Base-by-base conservation (phyloP, 2,113 vertebrate genomes). In the Vimba vimba region DNA sequence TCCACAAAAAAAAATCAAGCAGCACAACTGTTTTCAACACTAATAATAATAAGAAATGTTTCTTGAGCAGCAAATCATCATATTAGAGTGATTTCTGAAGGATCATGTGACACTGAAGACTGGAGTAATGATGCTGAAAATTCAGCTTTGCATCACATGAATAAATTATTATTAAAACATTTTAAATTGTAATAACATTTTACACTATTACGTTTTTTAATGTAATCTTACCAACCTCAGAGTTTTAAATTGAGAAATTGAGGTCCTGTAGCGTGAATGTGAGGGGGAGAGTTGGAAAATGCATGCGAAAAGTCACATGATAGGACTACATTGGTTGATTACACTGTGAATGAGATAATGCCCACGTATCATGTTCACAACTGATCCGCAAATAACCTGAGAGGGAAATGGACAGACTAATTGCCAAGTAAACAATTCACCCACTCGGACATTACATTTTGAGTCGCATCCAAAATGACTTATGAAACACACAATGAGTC, bases 261-360 rank as follows among this genome's bases (percentile, higher is more conserved):
- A 73, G 69, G 36, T 21, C 36, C 21, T 23, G 36, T 43, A n/a
- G 36, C 11, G 21, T 43, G 21, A 73, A 43, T n/a, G 69, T 43
- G 19, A 43, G 21, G 10, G 9, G 11, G 2, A 13, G 0, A n/a
- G 3, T n/a, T n/a, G 69, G 4, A 12, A 73, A 73, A n/a, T 73
- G 19, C 69, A 6, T 39, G 10, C 2, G 0, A 73, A 73, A 73
- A n/a, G 36, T n/a, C 69, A 73, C 36, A 43, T 73, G 69, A 43
- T n/a, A 1, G 10, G 33, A 68, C 64, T 30, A 25, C n/a, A 69
- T 69, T 39, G 66, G 36, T 39, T 11, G 21, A 73, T 73, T 73
- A 73, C 69, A 36, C 21, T 12, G 36, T 73, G 69, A 73, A 73
- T 73, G 36, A 73, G 36, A 73, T 73, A 73, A 73, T 73, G n/a